A percentile compares a stretch with the other conserved stretches of the same genome.
Evolutionary conservation across 2,888 invertebrate species (phyloP).

Genomic region (Drosophila quinaria): DNA sequence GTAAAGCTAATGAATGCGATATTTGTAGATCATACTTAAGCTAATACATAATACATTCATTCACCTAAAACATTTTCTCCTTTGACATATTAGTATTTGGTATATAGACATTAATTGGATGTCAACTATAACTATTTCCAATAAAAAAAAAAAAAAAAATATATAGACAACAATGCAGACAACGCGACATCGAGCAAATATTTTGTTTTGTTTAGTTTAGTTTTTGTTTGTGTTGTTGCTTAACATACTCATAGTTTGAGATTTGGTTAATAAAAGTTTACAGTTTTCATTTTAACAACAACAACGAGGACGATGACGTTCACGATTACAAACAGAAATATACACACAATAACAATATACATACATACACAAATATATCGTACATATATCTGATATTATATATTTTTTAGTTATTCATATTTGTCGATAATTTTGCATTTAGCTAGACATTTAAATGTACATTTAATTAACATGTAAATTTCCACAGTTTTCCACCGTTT

Average conservation of each 20-base stretch:
- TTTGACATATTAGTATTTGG: constrained; percentile 4
- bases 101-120: constrained; percentile 13
- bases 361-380: constrained; percentile 6
- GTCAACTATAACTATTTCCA: constrained; percentile 48
- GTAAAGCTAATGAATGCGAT: constrained; percentile 19
- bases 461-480: constrained; percentile 27
- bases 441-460: constrained; percentile 55
- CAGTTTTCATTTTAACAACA: constrained; percentile 14
- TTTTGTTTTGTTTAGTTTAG: background rate
- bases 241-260: constrained; percentile 14
- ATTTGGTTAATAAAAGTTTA: constrained; percentile 8
- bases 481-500: constrained; percentile 19
- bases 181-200: constrained; percentile 37
- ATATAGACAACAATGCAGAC: constrained; percentile 24
- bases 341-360: constrained; percentile 31
- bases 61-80: constrained; percentile 8
- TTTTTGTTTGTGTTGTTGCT: constrained; percentile 3
- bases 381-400: constrained; percentile 21
- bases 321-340: constrained; percentile 30
- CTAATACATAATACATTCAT: constrained; percentile 17
- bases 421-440: constrained; percentile 15
- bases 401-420: constrained; percentile 18
- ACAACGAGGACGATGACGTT: constrained; percentile 17
- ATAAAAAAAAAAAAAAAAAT: constrained; percentile 40
- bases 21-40: constrained; percentile 18